phyloP scores from a whole-genome alignment of 2,888 invertebrate genomes.

The Coremacera marginata region DNA sequence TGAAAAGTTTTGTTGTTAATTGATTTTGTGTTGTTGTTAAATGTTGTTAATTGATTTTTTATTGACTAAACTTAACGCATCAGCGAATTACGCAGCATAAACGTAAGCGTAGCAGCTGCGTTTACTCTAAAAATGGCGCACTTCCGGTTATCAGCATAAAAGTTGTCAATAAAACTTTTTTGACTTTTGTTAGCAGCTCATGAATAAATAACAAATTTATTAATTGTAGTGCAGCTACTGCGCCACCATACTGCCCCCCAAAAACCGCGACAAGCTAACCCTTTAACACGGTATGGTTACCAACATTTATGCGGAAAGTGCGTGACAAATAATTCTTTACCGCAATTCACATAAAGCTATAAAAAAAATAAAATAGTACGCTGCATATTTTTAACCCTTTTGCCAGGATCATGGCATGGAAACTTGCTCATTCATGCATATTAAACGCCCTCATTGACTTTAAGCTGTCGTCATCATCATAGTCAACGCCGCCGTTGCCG shows the following conservation, averaged over 20 bases:
- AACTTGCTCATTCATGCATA: slow-evolving; percentile 32
- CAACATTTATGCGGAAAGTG: slow-evolving; percentile 32
- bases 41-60: too few relatives aligned
- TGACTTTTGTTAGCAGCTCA: slow-evolving; percentile 4
- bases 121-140: slow-evolving; percentile 10
- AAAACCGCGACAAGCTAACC: background rate
- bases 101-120: background rate
- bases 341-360: background rate
- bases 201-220: slow-evolving; percentile 32
- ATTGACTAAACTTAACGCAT: background rate
- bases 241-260: slow-evolving; percentile 5
- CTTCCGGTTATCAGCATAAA: slow-evolving; percentile 5
- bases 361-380: background rate
- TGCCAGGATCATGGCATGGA: slow-evolving; percentile 21
- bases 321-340: slow-evolving; percentile 33
- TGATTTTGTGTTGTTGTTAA: too few relatives aligned
- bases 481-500: background rate
- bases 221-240: background rate
- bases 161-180: slow-evolving; percentile 23
- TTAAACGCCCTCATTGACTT: slow-evolving; percentile 37
- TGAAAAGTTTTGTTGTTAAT: background rate
- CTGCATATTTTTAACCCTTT: slow-evolving; percentile 28
- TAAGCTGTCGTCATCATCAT: background rate
- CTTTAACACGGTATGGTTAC: slow-evolving; percentile 2
- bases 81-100: background rate